These are phyloP conservation scores for human (Homo sapiens) DNA, from an alignment of 2,113 vertebrate species.

Conservation along the genomic window DNA sequence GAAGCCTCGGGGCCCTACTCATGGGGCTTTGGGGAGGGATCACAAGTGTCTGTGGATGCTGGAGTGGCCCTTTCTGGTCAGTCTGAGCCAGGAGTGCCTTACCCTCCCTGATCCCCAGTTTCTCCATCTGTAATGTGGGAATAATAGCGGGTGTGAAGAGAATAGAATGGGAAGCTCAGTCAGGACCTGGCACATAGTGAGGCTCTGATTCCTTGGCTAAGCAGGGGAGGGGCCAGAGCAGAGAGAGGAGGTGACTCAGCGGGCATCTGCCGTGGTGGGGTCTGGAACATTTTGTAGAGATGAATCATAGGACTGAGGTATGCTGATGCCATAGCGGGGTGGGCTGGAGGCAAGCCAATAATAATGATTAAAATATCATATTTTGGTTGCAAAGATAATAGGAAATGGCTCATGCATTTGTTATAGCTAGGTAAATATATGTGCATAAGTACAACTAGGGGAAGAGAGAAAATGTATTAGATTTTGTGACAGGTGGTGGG, in stretches of 20 bases:
- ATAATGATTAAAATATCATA: neutral
- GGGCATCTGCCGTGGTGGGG: no score
- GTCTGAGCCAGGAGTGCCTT: neutral
- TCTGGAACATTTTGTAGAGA: neutral
- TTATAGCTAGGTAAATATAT: neutral
- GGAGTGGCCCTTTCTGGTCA: neutral
- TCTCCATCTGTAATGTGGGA: neutral
- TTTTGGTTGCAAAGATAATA: neutral
- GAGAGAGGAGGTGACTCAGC: neutral
- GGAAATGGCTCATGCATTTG: neutral
- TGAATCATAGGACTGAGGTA: neutral
- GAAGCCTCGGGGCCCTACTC: neutral
- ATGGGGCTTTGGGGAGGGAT: rapidly evolving
- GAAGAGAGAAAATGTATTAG: neutral
- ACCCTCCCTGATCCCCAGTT: neutral
- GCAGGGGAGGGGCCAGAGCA: neutral
- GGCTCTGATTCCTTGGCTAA: neutral
- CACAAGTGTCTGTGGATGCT: neutral
- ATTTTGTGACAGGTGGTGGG: neutral
- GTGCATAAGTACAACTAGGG: neutral
- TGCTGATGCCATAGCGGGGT: neutral
- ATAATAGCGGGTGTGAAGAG: neutral
- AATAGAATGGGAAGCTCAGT: neutral
- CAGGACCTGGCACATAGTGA: neutral
- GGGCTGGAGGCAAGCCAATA: neutral